Evolutionary conservation across 1,140 invertebrate species (phyloP), one percentile per base, ranked within the genome.

Genomic region (Mylabris phalerata): DNA sequence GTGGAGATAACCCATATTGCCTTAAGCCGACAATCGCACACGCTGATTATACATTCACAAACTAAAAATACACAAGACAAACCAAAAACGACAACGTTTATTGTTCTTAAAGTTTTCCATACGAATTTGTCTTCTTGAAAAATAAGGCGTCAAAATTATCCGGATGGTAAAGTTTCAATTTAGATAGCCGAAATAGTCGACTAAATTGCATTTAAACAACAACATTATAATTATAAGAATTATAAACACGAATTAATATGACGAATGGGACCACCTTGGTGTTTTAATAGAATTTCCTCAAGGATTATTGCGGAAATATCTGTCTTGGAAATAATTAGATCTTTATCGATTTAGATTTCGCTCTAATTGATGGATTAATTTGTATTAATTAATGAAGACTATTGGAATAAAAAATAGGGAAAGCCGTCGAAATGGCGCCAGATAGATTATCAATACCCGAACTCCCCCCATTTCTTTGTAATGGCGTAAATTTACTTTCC

Each of bases 41-140:
- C 32, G 24, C 56, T 61, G 62, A 64, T 64, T 64, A 64, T 64
- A 59, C 55, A 64, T 64, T 60, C 62, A 64, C 59, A 61, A 61
- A 64, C 61, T 57, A 48, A 7, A 32, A 7, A 32, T 32, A 7
- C 7, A 32, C 32, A 32, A 4, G 4, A 32, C 32, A 32, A 61
- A 55, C 61, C 46, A 64, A 64, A 58, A 64, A 59, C 55, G 49
- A 52, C 46, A 48, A 55, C 61, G 59, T 59, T 19, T 62, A 62
- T 57, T 62, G 51, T 60, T 60, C 48, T 50, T 50, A 25, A 38
- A 45, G 32, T 39, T 13, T 47, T 55, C 25, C 7, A 32, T 32
- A 55, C 43, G 51, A 61, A 43, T n/a, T n/a, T 32, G 9, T 45
- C 41, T 45, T 25, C 47, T 38, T 2, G 46, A 44, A 57, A 60